Evolutionary conservation across 2,797 vertebrate species (phyloP).

Genomic region (Cossypha dichroa): DNA sequence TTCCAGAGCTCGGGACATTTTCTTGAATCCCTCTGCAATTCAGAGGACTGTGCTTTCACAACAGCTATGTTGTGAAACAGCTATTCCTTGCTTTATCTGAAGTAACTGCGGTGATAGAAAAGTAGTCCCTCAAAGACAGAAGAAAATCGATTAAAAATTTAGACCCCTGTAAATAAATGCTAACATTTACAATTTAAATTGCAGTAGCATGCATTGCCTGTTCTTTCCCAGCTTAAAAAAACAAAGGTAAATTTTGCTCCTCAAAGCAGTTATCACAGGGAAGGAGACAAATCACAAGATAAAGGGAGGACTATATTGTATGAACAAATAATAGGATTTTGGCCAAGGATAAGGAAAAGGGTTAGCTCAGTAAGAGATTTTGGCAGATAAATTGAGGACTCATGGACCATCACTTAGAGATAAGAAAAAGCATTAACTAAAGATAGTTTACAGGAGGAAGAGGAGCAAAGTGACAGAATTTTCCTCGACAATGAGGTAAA

Average conservation of each 20-base stretch:
- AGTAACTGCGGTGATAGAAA: background rate
- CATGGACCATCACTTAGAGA: background rate
- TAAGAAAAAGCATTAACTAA: background rate
- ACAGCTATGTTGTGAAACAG: slow-evolving; percentile 14
- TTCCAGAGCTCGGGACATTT: background rate
- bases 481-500: background rate
- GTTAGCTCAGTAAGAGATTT: background rate
- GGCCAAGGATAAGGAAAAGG: background rate
- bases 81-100: slow-evolving; percentile 11
- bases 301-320: background rate
- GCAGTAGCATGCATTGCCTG: background rate
- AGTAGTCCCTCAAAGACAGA: background rate
- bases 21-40: background rate
- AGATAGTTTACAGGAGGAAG: background rate
- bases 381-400: background rate
- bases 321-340: background rate
- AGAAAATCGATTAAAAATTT: background rate
- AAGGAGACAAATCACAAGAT: background rate
- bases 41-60: background rate
- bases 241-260: slow-evolving; percentile 6
- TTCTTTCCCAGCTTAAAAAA: background rate
- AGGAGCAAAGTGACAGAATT: background rate
- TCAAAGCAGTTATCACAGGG: background rate
- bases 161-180: background rate
- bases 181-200: background rate